Evolutionary conservation across 1,140 invertebrate genomes (phyloP).

Genomic region (Orchesella cincta): DNA sequence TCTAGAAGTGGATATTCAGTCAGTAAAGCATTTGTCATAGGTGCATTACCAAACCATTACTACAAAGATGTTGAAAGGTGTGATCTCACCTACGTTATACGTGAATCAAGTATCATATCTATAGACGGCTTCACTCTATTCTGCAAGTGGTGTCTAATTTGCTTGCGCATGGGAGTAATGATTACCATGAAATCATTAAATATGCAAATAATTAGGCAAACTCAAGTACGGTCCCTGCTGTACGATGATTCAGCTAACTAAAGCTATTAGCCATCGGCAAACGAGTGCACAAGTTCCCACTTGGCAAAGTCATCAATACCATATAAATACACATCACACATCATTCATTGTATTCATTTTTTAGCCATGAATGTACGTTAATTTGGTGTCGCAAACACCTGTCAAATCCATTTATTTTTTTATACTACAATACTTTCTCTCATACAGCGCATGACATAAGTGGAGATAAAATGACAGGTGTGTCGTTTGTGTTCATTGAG

Average conservation of each 20-base stretch:
- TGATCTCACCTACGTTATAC: background rate
- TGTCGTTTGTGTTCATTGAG: too few species aligned
- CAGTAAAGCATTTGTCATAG: constrained; percentile 28
- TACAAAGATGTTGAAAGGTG: constrained; percentile 21
- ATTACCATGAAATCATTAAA: constrained; percentile 19
- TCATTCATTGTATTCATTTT: too few species aligned
- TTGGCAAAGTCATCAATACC: constrained; percentile 7
- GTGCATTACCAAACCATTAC: background rate
- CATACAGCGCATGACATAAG: too few species aligned
- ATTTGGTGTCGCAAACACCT: too few species aligned
- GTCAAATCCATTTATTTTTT: too few species aligned
- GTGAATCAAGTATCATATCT: background rate
- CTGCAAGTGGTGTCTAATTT: background rate
- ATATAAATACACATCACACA: constrained; percentile 1
- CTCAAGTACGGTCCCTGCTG: background rate
- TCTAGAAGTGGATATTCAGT: too few species aligned
- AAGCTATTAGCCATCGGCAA: background rate
- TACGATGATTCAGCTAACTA: background rate
- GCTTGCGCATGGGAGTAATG: background rate
- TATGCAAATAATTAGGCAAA: constrained; percentile 27
- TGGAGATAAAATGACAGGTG: too few species aligned
- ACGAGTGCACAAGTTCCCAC: background rate
- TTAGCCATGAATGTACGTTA: too few species aligned
- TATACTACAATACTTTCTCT: too few species aligned
- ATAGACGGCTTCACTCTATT: too few species aligned